Evolutionary conservation across 2,113 vertebrate genomes (phyloP).

Genomic region (Upupa epops): DNA sequence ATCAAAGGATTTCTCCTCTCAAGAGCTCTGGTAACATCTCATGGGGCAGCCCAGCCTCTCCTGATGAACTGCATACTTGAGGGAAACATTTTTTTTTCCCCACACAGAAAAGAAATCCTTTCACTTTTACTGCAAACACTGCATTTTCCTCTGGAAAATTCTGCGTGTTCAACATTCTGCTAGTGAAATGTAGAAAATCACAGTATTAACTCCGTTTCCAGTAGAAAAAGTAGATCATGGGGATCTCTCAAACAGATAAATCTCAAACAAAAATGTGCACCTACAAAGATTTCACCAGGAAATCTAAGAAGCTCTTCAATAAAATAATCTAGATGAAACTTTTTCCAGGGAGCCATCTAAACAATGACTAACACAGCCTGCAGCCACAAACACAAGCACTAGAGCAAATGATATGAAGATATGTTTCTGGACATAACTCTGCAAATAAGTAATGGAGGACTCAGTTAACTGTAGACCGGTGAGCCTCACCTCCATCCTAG

Average conservation of each 20-base stretch:
- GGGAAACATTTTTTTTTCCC: background rate
- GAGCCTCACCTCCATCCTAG: no score
- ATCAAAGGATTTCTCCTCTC: background rate
- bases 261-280: background rate
- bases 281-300: background rate
- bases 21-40: background rate
- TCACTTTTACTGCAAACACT: background rate
- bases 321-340: background rate
- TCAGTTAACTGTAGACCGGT: no score
- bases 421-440: background rate
- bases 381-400: background rate
- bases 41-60: background rate
- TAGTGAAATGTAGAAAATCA: background rate
- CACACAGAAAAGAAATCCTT: background rate
- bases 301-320: background rate
- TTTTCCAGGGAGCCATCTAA: background rate
- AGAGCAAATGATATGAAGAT: background rate
- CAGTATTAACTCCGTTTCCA: background rate
- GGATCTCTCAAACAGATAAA: background rate
- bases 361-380: background rate
- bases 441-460: background rate
- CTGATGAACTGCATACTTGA: background rate
- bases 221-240: background rate
- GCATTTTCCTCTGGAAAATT: background rate
- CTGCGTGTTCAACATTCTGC: background rate